Conservation (phyloP, 2,113 vertebrate species). For the Cercocebus atys region DNA sequence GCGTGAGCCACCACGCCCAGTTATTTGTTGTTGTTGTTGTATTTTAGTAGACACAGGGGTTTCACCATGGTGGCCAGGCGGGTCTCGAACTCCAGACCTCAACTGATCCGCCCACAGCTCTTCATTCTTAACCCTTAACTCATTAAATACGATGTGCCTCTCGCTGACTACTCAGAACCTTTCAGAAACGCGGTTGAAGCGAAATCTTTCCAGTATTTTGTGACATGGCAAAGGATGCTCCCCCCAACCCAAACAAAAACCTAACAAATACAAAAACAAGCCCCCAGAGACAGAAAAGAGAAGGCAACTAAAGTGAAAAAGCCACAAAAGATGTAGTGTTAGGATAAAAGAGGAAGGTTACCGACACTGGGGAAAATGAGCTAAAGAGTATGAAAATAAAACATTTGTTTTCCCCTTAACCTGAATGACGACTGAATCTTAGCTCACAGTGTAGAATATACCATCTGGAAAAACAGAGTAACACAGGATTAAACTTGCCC, state of each 20-base stretch:
- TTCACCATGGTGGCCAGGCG: too few species aligned
- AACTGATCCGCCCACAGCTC: neutral
- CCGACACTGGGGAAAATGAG: neutral
- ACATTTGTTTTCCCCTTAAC: conserved; percentile 34
- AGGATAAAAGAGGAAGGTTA: conserved; percentile 8
- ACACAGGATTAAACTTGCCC: conserved; percentile 16
- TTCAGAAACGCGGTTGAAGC: neutral
- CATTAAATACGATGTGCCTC: neutral
- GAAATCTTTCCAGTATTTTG: neutral
- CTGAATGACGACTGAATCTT: neutral
- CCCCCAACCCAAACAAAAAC: neutral
- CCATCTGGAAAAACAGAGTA: conserved; percentile 48
- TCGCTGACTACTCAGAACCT: neutral
- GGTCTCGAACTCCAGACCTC: too few species aligned
- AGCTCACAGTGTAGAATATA: conserved; percentile 24
- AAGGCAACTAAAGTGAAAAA: neutral
- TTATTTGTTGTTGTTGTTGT: too few species aligned
- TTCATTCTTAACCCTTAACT: neutral
- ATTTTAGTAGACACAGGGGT: too few species aligned
- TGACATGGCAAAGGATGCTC: neutral
- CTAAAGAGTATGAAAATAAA: conserved; percentile 31
- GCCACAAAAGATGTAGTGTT: conserved; percentile 11
- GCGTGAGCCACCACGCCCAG: too few species aligned
- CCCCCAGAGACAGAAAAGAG: neutral
- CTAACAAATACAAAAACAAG: neutral